Percentiles rank a stretch among this genome's conserved stretches.
phyloP scores from a whole-genome alignment of 2,113 vertebrate species.

The Malurus melanocephalus region DNA sequence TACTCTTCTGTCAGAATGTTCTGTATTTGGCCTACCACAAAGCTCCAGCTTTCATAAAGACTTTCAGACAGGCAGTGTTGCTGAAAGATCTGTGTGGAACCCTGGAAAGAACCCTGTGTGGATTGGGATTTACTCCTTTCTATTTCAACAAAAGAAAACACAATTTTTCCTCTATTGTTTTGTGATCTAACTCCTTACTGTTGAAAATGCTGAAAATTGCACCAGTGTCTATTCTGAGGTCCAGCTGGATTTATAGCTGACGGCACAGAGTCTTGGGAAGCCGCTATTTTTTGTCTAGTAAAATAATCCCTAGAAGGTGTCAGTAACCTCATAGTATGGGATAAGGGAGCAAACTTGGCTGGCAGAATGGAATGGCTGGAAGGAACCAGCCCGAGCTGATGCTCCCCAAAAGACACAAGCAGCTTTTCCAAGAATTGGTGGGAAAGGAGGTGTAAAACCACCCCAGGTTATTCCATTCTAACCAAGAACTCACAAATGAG shows the following conservation, averaged over 20 bases:
- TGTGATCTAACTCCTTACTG: not conserved
- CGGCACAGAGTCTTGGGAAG: not conserved
- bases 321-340: not conserved
- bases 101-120: not conserved
- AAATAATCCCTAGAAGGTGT: not conserved
- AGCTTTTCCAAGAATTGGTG: not conserved
- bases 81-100: not conserved
- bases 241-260: not conserved
- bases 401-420: not conserved
- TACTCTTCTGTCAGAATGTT: constrained; percentile 24
- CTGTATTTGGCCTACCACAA: not conserved
- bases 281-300: not conserved
- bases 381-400: not conserved
- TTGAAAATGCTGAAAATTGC: not conserved
- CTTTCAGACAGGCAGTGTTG: not conserved
- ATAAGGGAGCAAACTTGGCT: not conserved
- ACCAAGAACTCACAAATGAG: not conserved
- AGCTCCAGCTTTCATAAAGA: not conserved
- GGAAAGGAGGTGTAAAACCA: not conserved
- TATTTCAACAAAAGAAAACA: not conserved
- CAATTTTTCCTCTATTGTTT: not conserved
- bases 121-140: not conserved
- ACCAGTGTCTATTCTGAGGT: not conserved
- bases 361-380: not conserved
- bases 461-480: not conserved